A percentile compares a stretch with the other conserved stretches of the same genome.
phyloP scores from a whole-genome alignment of 2,888 invertebrate genomes.

The Colletes collaris region DNA sequence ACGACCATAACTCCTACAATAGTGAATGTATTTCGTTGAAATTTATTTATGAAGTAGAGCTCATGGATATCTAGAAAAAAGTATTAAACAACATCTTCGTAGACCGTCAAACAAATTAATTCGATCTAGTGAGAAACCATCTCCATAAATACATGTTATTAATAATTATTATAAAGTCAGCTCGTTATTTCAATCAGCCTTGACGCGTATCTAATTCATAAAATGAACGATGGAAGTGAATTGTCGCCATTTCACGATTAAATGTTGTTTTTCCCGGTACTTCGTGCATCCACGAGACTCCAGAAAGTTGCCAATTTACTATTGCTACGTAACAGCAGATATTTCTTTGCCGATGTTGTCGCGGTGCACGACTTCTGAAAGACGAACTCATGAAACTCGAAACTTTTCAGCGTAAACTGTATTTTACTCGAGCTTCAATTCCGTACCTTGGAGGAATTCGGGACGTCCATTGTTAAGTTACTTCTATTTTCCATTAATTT shows the following conservation, averaged over 20 bases:
- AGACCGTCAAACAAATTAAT: too few species aligned
- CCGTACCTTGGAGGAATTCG: not conserved
- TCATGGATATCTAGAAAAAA: too few species aligned
- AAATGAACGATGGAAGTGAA: not conserved
- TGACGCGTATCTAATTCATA: too few species aligned
- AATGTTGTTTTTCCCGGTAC: not conserved
- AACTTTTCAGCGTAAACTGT: not conserved
- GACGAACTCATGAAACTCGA: not conserved
- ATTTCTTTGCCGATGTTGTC: not conserved
- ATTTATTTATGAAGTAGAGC: too few species aligned
- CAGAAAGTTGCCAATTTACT: not conserved
- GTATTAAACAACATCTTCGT: too few species aligned
- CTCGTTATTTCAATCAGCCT: too few species aligned
- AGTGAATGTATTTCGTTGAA: too few species aligned
- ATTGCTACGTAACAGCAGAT: not conserved
- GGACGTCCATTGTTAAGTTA: not conserved
- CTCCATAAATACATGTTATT: too few species aligned
- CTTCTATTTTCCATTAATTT: slow-evolving; percentile 18
- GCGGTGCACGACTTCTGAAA: not conserved
- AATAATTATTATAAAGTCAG: too few species aligned
- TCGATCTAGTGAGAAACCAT: too few species aligned
- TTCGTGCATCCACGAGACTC: not conserved
- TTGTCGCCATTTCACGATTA: not conserved
- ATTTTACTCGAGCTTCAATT: not conserved
- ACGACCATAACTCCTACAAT: too few species aligned